Percentiles rank a stretch among this genome's conserved stretches.
Conservation (phyloP, 2,113 vertebrate species). For the Morone saxatilis region DNA sequence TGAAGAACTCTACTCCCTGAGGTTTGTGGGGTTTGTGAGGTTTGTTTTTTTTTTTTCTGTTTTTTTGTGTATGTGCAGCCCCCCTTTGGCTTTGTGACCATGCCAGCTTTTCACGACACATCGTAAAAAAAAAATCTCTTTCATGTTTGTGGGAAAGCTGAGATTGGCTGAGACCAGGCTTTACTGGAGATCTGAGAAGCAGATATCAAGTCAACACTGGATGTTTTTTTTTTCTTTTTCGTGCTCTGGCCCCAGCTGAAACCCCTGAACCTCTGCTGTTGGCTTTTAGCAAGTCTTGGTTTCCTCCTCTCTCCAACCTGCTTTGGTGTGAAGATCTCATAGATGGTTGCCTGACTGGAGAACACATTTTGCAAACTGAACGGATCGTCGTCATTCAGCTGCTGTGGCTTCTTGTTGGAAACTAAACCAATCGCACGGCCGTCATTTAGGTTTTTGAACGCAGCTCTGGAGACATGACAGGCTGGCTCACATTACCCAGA, state of each 20-base stretch:
- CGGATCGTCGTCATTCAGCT: not conserved
- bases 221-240: slow-evolving; percentile 7
- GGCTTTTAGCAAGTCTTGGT: not conserved
- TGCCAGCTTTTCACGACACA: slow-evolving; percentile 64
- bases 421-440: not conserved
- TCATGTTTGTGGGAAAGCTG: slow-evolving; percentile 83
- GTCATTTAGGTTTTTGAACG: slow-evolving; percentile 2
- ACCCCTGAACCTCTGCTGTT: slow-evolving; percentile 17
- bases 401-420: not conserved
- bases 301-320: not conserved
- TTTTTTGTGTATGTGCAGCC: slow-evolving; percentile 19
- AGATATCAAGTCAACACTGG: slow-evolving; percentile 72
- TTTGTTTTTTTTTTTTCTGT: not conserved
- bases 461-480: slow-evolving; percentile 15
- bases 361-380: not conserved
- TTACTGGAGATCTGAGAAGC: slow-evolving; percentile 75
- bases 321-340: not conserved
- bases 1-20: not conserved
- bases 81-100: slow-evolving; percentile 31
- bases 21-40: not conserved
- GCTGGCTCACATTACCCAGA: slow-evolving; percentile 47
- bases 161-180: slow-evolving; percentile 76
- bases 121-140: slow-evolving; percentile 68
- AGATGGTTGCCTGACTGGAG: not conserved
- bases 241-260: slow-evolving; percentile 40